Evolutionary conservation across 2,888 invertebrate genomes (phyloP), one percentile per base, ranked within the genome.

Genomic region (Drosophila setosimentum): DNA sequence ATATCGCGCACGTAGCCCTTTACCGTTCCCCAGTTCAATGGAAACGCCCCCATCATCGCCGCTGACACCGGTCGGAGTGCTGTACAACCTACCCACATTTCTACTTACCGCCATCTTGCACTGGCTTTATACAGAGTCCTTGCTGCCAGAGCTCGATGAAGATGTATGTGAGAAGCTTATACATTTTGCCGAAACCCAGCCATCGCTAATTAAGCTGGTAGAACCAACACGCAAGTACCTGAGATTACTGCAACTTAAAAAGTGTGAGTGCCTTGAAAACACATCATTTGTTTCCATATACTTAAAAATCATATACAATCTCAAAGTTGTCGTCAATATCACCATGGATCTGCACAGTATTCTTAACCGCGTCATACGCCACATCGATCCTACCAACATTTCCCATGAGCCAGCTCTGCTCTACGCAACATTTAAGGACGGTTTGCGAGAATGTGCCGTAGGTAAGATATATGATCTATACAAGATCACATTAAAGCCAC

Each of bases 291-390:
- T 24, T 24, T 24, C 7, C 21, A 45, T 24, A 24, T 45, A 21
- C 16, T 24, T 16, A 45, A 7, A 13, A 7, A 16, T 16, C 18
- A 16, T 21, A 24, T 57, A 49, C 21, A 68, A 53, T 37, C 16
- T 18, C 21, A 35, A 35, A 96, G 96, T 95, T 93, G 95, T 95
- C 51, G 94, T 95, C 59, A 94, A 94, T 64, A 92, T 96, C 65
- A 94, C 95, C 35, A 94, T 94, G 87, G 95, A 96, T 82, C 94
- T 95, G 93, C 95, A 96, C 88, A 92, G 93, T 29, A 95, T 95
- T 86, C 94, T 95, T 64, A 94, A 94, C 87, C 94, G 94, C 76
- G 94, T 95, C 55, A 95, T 95, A 67, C 95, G 95, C 76, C 93
- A 95, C 87, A 94, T 95, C 81, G 94, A 93, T 84, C 92, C 92